phyloP scores from a whole-genome alignment of 2,888 invertebrate genomes.

The Tholera decimalis region DNA sequence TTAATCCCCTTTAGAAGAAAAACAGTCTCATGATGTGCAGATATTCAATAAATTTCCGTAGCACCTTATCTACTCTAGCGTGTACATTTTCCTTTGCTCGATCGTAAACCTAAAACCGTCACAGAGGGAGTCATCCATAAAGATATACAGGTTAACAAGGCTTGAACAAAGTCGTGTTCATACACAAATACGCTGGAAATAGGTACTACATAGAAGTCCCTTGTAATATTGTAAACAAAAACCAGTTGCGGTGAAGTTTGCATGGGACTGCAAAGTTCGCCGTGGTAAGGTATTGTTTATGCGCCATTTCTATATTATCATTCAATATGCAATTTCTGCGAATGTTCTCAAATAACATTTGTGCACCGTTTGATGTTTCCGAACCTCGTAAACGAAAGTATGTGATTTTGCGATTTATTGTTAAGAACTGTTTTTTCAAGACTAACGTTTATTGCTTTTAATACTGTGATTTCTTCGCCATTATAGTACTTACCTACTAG shows the following conservation, averaged over 20 bases:
- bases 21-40: background rate
- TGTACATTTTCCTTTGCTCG: background rate
- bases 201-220: conserved; percentile 33
- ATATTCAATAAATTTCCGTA: background rate
- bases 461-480: too few relatives aligned
- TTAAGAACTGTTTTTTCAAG: conserved; percentile 10
- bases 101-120: background rate
- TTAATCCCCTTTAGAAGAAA: background rate
- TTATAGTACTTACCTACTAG: too few relatives aligned
- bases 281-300: conserved; percentile 52
- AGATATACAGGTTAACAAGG: conserved; percentile 13
- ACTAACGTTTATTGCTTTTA: background rate
- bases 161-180: conserved; percentile 17
- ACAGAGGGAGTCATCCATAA: conserved; percentile 4
- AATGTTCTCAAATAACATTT: conserved; percentile 50
- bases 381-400: conserved; percentile 29
- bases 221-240: conserved; percentile 45
- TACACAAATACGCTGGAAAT: conserved; percentile 37
- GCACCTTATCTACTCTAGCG: background rate
- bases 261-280: conserved; percentile 27
- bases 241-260: conserved; percentile 44
- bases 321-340: conserved; percentile 58
- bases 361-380: conserved; percentile 52
- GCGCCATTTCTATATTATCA: conserved; percentile 54
- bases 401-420: conserved; percentile 29